Percentiles rank a stretch among this genome's conserved stretches.
These are phyloP conservation scores for Drosophila pallidifrons DNA, from an alignment of 1,140 invertebrate genomes.

Conservation along the genomic window DNA sequence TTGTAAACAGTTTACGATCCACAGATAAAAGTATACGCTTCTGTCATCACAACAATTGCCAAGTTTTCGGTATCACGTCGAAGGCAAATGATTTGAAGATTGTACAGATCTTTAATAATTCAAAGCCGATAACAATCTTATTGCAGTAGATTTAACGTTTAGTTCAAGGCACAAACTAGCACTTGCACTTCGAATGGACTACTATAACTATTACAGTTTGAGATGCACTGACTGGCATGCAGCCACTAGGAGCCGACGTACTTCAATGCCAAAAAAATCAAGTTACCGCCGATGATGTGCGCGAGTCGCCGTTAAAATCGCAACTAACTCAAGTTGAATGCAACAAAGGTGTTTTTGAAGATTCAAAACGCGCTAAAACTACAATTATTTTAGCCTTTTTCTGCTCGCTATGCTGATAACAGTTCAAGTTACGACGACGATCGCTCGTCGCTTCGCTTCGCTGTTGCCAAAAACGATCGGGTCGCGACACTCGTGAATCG, in stretches of 20 bases:
- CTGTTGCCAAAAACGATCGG: conserved; percentile 38
- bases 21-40: conserved; percentile 31
- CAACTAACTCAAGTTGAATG: conserved; percentile 68
- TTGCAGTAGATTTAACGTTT: conserved; percentile 17
- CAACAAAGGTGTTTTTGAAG: conserved; percentile 73
- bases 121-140: conserved; percentile 5
- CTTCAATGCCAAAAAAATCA: conserved; percentile 24
- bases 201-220: conserved; percentile 31
- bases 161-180: background rate
- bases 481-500: background rate
- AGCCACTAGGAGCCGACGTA: conserved; percentile 19
- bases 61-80: conserved; percentile 38
- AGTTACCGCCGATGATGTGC: conserved; percentile 44
- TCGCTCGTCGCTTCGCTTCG: conserved; percentile 3
- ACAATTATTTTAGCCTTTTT: conserved; percentile 69
- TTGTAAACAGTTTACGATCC: conserved; percentile 16
- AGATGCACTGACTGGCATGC: conserved; percentile 33
- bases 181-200: background rate
- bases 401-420: conserved; percentile 58
- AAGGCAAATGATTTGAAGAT: conserved; percentile 17
- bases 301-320: conserved; percentile 61
- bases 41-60: conserved; percentile 20
- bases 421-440: conserved; percentile 52
- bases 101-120: conserved; percentile 9
- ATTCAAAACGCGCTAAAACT: conserved; percentile 69